These are phyloP conservation scores for Sycobia sp. DNA, from an alignment of 1,140 invertebrate species.

Conservation along the genomic window DNA sequence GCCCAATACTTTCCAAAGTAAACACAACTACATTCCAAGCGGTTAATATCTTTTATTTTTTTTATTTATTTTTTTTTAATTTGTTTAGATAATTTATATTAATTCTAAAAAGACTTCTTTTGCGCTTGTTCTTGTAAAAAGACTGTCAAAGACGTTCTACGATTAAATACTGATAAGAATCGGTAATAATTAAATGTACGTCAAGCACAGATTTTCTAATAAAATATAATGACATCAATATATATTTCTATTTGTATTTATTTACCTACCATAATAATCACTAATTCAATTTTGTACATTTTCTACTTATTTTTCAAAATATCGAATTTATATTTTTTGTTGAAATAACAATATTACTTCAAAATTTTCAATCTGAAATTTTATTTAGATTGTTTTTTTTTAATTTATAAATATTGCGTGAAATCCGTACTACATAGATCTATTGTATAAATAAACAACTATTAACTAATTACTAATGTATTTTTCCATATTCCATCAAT, in stretches of 20 bases:
- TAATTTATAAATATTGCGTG: too few species aligned
- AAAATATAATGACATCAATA: conserved; percentile 25
- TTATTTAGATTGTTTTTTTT: too few species aligned
- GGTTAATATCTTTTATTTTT: conserved; percentile 15
- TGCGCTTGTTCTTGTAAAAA: conserved; percentile 26
- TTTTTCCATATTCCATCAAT: too few species aligned
- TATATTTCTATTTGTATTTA: background rate
- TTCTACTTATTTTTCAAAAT: too few species aligned
- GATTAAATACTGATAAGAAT: conserved; percentile 13
- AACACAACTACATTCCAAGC: conserved; percentile 32
- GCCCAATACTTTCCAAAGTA: conserved; percentile 30
- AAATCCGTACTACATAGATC: too few species aligned
- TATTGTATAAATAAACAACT: too few species aligned
- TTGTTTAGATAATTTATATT: conserved; percentile 21
- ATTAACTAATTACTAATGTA: too few species aligned
- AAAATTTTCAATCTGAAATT: too few species aligned
- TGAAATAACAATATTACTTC: too few species aligned
- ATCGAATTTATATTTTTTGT: too few species aligned
- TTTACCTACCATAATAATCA: too few species aligned
- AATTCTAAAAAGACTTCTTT: conserved; percentile 2
- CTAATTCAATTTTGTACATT: too few species aligned
- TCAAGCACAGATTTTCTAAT: conserved; percentile 28
- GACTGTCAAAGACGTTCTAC: conserved; percentile 18
- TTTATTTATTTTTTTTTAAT: conserved; percentile 6
- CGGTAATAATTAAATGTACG: conserved; percentile 26